Base-by-base conservation (phyloP, 2,113 vertebrate genomes). In the Spermophilus dauricus region DNA sequence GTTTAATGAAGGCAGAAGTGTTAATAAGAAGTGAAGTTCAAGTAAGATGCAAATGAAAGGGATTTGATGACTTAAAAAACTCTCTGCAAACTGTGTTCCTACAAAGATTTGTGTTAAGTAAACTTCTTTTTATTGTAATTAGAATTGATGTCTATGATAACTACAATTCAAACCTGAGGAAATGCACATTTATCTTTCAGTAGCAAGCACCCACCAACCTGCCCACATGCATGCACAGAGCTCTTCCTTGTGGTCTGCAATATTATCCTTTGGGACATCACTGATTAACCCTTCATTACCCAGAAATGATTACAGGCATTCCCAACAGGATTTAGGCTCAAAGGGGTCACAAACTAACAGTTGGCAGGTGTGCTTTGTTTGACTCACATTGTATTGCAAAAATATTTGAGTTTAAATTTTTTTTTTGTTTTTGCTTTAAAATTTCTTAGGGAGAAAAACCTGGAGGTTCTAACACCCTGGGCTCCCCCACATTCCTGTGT, bases 211-310 rank as follows among this genome's bases (percentile, higher is more conserved):
- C 34, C 37, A 28, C 32, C 17, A 65, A 37, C 9, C 78, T 28
- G 30, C 28, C 24, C 7, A 1, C 0, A 10, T 28, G 14, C 1
- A 17, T 0, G 10, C n/a, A 18, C 1, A 17, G 65, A 65, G 42
- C 70, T 69, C 73, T 80, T 28, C 10, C 51, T 14, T 32, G 45
- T 65, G 39, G 39, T 28, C 48, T 61, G 11, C n/a, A 32, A 5
- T 17, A 53, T 37, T 34, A 22, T 73, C 67, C 39, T 42, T 42
- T 42, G 39, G 39, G 39, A 42, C 39, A 42, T 42, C 39, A 42
- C 39, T 42, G 5, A 65, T 67, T 86, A 78, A 82, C 3, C 0
- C 84, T 73, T 81, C 12, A 0, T 39, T 77, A 18, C 13, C 39
- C 39, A 73, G 37, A 84, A 83, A 69, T 0, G 2, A 56, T 89